Conservation (phyloP, 2,113 vertebrate genomes). For the Chaetorhynchus papuensis region DNA sequence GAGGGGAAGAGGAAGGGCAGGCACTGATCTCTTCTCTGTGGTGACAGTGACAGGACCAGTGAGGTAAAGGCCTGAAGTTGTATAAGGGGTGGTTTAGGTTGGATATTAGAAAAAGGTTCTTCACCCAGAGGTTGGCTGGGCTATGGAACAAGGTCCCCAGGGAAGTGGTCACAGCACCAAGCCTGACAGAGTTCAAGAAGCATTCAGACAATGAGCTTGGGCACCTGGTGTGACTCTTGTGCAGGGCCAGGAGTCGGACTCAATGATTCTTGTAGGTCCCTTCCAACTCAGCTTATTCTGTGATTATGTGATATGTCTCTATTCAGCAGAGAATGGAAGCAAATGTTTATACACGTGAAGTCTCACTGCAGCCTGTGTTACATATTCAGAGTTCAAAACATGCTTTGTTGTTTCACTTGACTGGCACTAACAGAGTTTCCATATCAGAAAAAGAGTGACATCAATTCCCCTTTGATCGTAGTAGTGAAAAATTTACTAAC, state of each 20-base stretch:
- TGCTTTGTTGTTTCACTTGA: not conserved
- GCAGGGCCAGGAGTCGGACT: not conserved
- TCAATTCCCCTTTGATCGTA: not conserved
- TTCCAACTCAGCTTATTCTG: not conserved
- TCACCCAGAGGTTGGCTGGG: not conserved
- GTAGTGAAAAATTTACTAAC: not conserved
- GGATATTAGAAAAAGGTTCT: not conserved
- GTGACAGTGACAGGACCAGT: not conserved
- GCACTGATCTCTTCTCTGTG: not conserved
- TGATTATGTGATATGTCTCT: not conserved
- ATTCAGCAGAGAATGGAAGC: not conserved
- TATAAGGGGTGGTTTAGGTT: not conserved
- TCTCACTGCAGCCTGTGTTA: not conserved
- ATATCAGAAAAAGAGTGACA: not conserved
- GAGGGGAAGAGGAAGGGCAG: not conserved
- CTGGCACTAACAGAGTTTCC: not conserved
- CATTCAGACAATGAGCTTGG: fast-evolving
- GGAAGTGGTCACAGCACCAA: not conserved
- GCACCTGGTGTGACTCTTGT: not conserved
- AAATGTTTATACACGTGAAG: not conserved
- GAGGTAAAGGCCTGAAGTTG: not conserved
- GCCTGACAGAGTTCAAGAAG: not conserved
- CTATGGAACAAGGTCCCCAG: too few species aligned
- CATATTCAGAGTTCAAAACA: not conserved
- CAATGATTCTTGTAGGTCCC: fast-evolving